Conservation (phyloP, 2,113 vertebrate species). For the Aldabrachelys gigantea region DNA sequence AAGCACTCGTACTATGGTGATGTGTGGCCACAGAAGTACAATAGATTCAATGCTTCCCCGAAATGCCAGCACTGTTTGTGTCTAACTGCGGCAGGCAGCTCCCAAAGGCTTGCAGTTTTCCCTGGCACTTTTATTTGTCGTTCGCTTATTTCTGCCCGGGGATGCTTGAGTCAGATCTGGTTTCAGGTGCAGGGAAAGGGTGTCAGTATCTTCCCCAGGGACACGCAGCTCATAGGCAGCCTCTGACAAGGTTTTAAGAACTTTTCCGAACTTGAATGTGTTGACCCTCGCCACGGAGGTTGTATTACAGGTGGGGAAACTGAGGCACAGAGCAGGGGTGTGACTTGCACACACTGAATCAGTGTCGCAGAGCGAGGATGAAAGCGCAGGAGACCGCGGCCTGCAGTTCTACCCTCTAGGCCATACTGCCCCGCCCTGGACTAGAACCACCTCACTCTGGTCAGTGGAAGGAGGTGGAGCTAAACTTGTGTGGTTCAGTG, state of each 20-base stretch:
- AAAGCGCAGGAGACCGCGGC: accelerated
- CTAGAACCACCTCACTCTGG: background rate
- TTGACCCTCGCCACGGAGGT: background rate
- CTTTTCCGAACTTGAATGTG: background rate
- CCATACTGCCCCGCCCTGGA: background rate
- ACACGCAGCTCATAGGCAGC: background rate
- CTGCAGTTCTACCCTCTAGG: background rate
- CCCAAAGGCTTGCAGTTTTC: background rate
- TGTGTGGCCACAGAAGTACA: background rate
- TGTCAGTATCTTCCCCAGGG: background rate
- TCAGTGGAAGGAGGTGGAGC: background rate
- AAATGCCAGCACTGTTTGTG: background rate
- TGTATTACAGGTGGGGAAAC: background rate
- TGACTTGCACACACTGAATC: background rate
- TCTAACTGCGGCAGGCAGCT: background rate
- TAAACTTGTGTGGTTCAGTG: background rate
- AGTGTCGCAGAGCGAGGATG: background rate
- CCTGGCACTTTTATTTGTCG: background rate
- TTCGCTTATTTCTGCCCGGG: background rate
- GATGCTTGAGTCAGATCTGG: background rate
- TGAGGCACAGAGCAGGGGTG: background rate
- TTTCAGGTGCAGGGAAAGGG: background rate
- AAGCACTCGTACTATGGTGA: background rate
- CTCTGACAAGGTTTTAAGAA: background rate
- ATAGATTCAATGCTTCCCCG: background rate